Conservation (phyloP, 2,113 vertebrate species). For the Pterocles gutturalis region DNA sequence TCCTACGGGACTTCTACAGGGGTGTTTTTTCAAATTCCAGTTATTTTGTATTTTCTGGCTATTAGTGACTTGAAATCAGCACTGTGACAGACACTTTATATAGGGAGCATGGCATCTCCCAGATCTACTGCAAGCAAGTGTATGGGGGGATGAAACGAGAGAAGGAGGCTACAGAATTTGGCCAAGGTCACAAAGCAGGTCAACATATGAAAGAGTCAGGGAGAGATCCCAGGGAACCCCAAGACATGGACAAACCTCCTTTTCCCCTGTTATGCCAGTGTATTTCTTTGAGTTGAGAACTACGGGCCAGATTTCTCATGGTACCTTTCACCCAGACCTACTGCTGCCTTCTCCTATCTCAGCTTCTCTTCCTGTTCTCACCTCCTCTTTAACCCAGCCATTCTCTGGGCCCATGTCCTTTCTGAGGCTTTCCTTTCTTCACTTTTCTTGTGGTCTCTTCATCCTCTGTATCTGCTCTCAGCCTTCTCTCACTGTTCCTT, state of each 20-base stretch:
- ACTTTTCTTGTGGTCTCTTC: neutral
- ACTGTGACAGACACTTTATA: neutral
- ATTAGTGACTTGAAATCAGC: neutral
- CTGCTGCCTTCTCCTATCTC: neutral
- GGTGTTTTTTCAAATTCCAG: neutral
- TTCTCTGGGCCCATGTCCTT: neutral
- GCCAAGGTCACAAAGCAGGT: neutral
- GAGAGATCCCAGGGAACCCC: neutral
- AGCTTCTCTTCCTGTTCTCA: neutral
- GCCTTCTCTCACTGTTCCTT: neutral
- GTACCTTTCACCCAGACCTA: neutral
- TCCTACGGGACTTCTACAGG: neutral
- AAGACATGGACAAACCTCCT: neutral
- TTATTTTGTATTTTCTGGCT: neutral
- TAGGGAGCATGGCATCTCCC: neutral
- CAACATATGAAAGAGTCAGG: neutral
- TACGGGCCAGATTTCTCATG: neutral
- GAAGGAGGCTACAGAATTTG: neutral
- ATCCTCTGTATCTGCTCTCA: neutral
- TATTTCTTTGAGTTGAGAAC: neutral
- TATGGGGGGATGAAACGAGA: neutral
- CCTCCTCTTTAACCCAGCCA: neutral
- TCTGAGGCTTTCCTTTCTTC: neutral
- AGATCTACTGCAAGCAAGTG: neutral
- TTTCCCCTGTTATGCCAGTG: neutral